phyloP scores from a whole-genome alignment of 2,113 vertebrate species.

The Lagopus leucura region DNA sequence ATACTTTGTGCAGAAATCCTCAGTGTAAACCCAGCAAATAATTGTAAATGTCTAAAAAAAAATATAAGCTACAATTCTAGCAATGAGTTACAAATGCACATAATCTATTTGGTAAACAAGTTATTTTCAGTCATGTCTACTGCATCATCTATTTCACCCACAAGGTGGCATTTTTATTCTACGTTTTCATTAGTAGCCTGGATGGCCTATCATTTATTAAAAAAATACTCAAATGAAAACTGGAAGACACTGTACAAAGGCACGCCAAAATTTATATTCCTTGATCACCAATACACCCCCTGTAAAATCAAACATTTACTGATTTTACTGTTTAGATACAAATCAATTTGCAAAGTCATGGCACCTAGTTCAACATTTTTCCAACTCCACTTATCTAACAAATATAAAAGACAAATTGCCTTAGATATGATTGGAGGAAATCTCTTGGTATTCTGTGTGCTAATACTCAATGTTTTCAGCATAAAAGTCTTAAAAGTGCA shows the following conservation, averaged over 20 bases:
- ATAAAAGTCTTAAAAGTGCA: not conserved
- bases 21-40: rapidly evolving
- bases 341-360: not conserved
- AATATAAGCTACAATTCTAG: not conserved
- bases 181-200: not conserved
- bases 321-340: not conserved
- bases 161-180: conserved; percentile 58
- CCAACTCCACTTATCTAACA: not conserved
- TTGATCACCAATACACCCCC: not conserved
- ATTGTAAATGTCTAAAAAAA: not conserved
- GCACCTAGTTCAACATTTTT: not conserved
- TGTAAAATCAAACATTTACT: not conserved
- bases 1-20: not conserved
- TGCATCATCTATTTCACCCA: conserved; percentile 40
- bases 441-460: not conserved
- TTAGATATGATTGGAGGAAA: not conserved
- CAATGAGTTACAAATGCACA: not conserved
- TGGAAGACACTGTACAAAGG: not conserved
- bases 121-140: not conserved
- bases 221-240: not conserved
- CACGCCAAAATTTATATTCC: not conserved
- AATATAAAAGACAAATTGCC: conserved; percentile 19
- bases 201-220: not conserved
- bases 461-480: not conserved
- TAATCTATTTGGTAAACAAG: not conserved